phyloP scores from a whole-genome alignment of 2,113 vertebrate genomes.

The Scomber japonicus region DNA sequence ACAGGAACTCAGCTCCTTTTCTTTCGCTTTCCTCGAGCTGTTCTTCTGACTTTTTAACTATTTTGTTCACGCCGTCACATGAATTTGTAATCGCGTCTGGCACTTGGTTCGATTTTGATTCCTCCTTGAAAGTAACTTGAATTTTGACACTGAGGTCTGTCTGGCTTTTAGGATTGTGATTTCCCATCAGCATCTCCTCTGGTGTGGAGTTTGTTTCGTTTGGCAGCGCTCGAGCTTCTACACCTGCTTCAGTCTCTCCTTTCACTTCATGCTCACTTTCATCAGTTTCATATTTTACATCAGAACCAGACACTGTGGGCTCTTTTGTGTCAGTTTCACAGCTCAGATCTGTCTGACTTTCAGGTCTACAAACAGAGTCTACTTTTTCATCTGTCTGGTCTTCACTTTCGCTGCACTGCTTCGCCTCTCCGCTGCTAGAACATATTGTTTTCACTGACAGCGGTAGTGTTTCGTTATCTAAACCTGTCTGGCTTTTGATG shows the following conservation, averaged over 20 bases:
- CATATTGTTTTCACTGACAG: constrained; percentile 24
- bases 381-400: constrained; percentile 8
- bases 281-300: constrained; percentile 27
- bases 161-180: constrained; percentile 32
- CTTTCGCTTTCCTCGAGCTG: constrained; percentile 43
- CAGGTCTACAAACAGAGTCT: constrained; percentile 1
- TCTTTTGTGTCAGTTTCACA: constrained; percentile 28
- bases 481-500: constrained; percentile 17
- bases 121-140: constrained; percentile 42
- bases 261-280: not conserved
- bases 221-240: not conserved
- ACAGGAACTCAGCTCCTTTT: constrained; percentile 31
- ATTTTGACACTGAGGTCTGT: constrained; percentile 58
- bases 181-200: constrained; percentile 24
- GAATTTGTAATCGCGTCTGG: constrained; percentile 23
- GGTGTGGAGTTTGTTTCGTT: not conserved
- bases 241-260: constrained; percentile 24
- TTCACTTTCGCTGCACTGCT: constrained; percentile 32
- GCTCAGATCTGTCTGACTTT: constrained; percentile 14
- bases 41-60: constrained; percentile 35
- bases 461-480: constrained; percentile 22
- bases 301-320: constrained; percentile 32
- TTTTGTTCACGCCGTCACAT: constrained; percentile 37
- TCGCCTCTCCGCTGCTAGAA: constrained; percentile 12
- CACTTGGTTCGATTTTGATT: constrained; percentile 38